phyloP scores from a whole-genome alignment of 2,113 vertebrate genomes.

The Mastomys coucha region DNA sequence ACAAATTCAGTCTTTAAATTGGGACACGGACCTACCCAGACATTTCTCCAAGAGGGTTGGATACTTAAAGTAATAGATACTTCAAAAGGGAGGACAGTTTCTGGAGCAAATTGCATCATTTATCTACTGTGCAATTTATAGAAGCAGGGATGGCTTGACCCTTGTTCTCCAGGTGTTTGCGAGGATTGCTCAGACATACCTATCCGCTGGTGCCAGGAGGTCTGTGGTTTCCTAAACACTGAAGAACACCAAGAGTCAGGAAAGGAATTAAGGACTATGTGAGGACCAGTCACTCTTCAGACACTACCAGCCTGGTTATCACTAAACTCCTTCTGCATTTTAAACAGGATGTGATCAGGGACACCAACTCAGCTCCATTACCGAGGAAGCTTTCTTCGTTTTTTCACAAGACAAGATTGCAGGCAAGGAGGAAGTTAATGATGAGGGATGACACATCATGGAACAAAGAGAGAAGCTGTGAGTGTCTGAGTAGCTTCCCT shows the following conservation, averaged over 20 bases:
- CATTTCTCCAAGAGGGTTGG: neutral
- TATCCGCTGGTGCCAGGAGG: no score
- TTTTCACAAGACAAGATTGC: neutral
- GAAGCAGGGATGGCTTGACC: accelerated
- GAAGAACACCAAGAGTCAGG: neutral
- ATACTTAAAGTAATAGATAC: no score
- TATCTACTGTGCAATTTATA: neutral
- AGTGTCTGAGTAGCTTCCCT: accelerated
- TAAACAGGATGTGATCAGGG: accelerated
- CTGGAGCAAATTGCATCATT: neutral
- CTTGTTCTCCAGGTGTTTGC: neutral
- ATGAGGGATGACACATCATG: accelerated
- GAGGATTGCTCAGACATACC: neutral
- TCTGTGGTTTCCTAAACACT: neutral
- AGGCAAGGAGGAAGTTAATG: neutral
- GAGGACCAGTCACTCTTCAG: neutral
- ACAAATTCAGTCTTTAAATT: neutral
- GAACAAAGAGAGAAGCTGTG: neutral
- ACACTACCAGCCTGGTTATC: accelerated
- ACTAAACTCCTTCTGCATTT: no score
- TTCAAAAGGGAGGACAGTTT: neutral
- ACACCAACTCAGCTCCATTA: neutral
- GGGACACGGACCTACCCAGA: neutral
- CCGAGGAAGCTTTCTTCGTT: neutral
- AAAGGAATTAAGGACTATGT: neutral